Evolutionary conservation across 2,888 invertebrate genomes (phyloP).

Genomic region (Rhamnusium bicolor): DNA sequence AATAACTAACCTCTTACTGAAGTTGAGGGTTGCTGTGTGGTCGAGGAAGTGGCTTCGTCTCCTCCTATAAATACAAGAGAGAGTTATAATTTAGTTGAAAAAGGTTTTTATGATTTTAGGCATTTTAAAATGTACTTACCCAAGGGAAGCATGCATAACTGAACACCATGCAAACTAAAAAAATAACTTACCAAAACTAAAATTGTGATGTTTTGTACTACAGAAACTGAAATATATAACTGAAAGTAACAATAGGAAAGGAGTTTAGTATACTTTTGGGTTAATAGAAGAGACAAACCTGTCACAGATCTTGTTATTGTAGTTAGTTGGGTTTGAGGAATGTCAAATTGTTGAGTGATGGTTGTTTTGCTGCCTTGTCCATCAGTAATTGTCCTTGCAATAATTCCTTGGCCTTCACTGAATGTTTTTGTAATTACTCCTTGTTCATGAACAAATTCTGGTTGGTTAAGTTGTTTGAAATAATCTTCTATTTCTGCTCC

Average conservation of each 20-base stretch:
- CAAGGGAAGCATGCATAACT: constrained; percentile 49
- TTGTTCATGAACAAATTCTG: constrained; percentile 51
- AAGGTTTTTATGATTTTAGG: neutral
- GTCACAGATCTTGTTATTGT: constrained; percentile 55
- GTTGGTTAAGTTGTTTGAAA: constrained; percentile 57
- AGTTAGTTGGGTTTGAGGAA: constrained; percentile 58
- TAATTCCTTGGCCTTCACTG: constrained; percentile 54
- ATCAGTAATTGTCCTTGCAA: constrained; percentile 60
- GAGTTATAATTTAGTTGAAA: constrained; percentile 13
- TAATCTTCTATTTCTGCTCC: constrained; percentile 63
- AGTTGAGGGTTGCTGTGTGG: constrained; percentile 39
- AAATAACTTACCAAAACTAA: constrained; percentile 56
- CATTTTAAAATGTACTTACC: constrained; percentile 41
- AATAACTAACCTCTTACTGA: constrained; percentile 35
- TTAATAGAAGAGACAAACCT: constrained; percentile 60
- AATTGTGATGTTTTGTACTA: constrained; percentile 28
- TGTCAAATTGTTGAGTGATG: constrained; percentile 64
- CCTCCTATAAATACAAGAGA: constrained; percentile 51
- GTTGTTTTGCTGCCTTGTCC: constrained; percentile 63
- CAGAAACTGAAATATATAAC: constrained; percentile 36
- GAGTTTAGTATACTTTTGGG: constrained; percentile 10
- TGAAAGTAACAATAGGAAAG: constrained; percentile 36
- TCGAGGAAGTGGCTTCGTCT: constrained; percentile 43
- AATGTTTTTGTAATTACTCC: constrained; percentile 56
- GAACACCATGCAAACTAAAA: constrained; percentile 56